Base-by-base conservation (phyloP, 1,140 invertebrate species). In the Watersipora subatra region DNA sequence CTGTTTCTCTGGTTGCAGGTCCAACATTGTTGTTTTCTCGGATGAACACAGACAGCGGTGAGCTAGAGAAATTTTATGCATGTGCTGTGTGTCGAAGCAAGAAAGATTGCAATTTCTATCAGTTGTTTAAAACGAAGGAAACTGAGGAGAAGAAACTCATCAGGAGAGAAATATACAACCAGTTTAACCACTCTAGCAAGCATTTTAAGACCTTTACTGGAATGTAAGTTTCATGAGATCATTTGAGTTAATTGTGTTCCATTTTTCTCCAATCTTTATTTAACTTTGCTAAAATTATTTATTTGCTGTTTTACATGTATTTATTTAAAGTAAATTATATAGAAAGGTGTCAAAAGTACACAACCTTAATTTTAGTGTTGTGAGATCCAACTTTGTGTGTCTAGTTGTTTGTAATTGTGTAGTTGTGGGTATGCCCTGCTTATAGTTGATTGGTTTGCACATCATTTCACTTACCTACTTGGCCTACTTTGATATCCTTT, bases 21-120 rank as follows among this genome's bases (percentile, higher is more conserved):
- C 88, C 88, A 64, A 85, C 87, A 25, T 78, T 89, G 65, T 76
- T 88, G 67, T 89, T 89, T 83, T 84, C 83, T 28, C 78, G 77
- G 68, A 73, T 73, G 63, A 67, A 70, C 7, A 64, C 80, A 28
- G 73, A 73, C 7, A 66, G 69, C 25, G 73, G 70, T 15, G 55
- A 29, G 15, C 61, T 62, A 2, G 61, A 68, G 26, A 78, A 82
- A 66, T 91, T 86, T 77, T 92, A 84, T 78, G 85, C 86, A 0
- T 93, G 91, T 76, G 86, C 91, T 1, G 88, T 88, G 1, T 89
- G 86, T 72, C 83, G 90, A 65, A 86, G 89, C 71, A 76, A 83
- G 68, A 90, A 89, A 73, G 77, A 86, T 0, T 92, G 89, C 71
- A 80, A 81, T 2, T 87, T 89, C 75, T 90, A 74, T 65, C 73